Base-by-base conservation (phyloP, 2,888 invertebrate species). In the Stenchaetothrips biformis region DNA sequence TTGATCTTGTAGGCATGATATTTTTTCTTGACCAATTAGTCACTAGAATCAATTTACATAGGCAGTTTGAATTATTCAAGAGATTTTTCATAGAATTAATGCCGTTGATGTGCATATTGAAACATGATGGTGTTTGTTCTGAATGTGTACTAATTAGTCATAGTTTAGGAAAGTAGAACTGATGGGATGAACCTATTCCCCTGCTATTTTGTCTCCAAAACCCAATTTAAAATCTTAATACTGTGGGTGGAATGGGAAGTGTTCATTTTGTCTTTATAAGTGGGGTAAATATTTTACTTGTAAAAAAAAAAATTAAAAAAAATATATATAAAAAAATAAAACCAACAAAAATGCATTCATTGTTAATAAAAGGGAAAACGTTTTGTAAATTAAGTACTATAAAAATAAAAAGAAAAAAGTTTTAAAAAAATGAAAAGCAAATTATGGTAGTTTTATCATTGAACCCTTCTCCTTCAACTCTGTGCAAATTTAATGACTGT, bases 261-360 rank as follows among this genome's bases (percentile, higher is more conserved):
- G 67, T 74, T 25, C 25, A 74, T 74, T 74, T 21, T 59, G 13
- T 74, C 67, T 25, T 21, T 74, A 25, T 21, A 74, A 25, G 21
- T 74, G 67, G 67, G 67, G 53, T 53, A 25, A 74, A n/a, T 74
- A 25, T 74, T 74, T 74, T 74, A 74, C 67, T 74, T 74, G 67
- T 74, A 25, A 11, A 25, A 74, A 74, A 74, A 11, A 74, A 25
- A 18, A 13, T 13, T 25, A 74, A 25, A 74, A 74, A 25, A 7
- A 21, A 21, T 21, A 67, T 21, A 67, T 21, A 18, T 53, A 9
- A 21, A 67, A 7, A 67, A 74, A 74, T 25, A 11, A 59, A 18
- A 59, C 67, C 21, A 74, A 21, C 21, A 67, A 74, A 74, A 74
- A 74, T 74, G 21, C 25, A 74, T 74, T 25, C 25, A 25, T 74